phyloP scores from a whole-genome alignment of 2,888 invertebrate species.

The Tachystola acroxantha region DNA sequence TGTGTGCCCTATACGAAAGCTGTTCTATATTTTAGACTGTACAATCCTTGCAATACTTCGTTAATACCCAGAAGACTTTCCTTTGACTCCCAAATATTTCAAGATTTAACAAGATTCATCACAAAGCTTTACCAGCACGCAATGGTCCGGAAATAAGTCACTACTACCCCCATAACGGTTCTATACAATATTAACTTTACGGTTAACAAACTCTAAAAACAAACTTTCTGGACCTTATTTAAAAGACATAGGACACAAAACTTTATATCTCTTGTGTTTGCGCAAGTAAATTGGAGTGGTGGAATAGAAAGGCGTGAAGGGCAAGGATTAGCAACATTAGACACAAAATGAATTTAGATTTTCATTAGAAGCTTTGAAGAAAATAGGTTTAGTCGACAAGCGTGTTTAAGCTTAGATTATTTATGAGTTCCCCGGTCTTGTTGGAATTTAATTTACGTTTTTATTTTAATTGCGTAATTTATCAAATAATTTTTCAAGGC shows the following conservation, averaged over 20 bases:
- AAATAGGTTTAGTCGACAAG: neutral
- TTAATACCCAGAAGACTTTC: too few species aligned
- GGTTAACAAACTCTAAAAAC: neutral
- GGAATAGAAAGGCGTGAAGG: neutral
- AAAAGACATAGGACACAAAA: too few species aligned
- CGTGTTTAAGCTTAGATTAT: neutral
- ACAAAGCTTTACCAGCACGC: neutral
- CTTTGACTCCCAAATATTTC: too few species aligned
- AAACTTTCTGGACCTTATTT: too few species aligned
- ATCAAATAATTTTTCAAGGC: too few species aligned
- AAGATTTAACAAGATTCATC: conserved; percentile 1
- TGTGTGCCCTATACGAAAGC: too few species aligned
- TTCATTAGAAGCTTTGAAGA: neutral
- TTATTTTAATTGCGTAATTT: neutral
- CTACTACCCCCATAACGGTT: neutral
- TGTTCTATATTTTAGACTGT: too few species aligned
- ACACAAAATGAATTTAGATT: neutral
- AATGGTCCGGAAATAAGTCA: conserved; percentile 1
- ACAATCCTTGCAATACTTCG: too few species aligned
- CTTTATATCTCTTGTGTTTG: too few species aligned
- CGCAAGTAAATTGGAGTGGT: too few species aligned
- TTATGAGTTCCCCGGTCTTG: neutral
- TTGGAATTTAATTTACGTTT: neutral
- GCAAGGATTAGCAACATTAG: conserved; percentile 1
- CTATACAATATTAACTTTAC: neutral